A percentile compares a stretch with the other conserved stretches of the same genome.
Conservation (phyloP, 2,797 vertebrate species). For the Tarsius wallacei region DNA sequence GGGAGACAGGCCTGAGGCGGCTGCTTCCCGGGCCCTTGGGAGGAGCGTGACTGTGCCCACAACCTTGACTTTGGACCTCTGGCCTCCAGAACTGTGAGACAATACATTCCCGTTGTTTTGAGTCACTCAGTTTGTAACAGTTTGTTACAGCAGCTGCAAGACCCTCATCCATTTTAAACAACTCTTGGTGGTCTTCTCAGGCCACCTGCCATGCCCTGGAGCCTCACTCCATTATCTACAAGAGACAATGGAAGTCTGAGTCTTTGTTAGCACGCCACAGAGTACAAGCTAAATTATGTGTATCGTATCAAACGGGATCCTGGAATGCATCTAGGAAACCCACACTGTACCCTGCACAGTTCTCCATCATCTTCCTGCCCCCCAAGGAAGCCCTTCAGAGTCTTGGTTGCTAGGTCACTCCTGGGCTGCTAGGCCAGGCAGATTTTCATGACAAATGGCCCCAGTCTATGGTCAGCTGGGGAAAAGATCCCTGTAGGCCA, state of each 20-base stretch:
- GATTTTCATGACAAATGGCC: conserved; percentile 4
- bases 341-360: not conserved
- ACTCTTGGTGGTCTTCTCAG: not conserved
- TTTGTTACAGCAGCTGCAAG: not conserved
- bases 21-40: not conserved
- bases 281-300: not conserved
- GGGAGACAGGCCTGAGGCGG: not conserved
- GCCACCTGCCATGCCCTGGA: not conserved
- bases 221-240: not conserved
- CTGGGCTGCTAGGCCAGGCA: not conserved
- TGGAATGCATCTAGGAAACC: conserved; percentile 49
- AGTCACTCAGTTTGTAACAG: not conserved
- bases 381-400: not conserved
- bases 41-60: fast-evolving
- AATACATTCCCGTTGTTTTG: not conserved
- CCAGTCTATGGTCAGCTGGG: not conserved
- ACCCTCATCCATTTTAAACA: not conserved
- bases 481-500: not conserved
- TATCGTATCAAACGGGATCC: not conserved
- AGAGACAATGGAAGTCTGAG: not conserved
- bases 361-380: not conserved
- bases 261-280: not conserved
- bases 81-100: not conserved
- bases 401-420: not conserved
- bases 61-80: not conserved